A percentile compares a stretch with the other conserved stretches of the same genome.
Evolutionary conservation across 2,888 invertebrate genomes (phyloP).

Genomic region (Scrobipalpa atriplicella): DNA sequence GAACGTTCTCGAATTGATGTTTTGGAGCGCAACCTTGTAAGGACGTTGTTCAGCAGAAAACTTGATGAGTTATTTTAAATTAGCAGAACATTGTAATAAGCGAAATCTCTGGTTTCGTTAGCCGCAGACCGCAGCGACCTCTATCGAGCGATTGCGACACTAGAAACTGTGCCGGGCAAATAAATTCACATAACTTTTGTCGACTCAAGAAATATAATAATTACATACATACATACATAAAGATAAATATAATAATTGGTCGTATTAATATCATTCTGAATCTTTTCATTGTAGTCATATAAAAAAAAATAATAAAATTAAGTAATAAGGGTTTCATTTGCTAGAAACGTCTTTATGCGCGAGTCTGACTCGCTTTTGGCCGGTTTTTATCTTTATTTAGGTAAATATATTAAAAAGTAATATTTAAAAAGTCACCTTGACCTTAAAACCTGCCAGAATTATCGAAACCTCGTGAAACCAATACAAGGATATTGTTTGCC

Average conservation of each 20-base stretch:
- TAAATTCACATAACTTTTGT: neutral
- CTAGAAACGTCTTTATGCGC: too few species aligned
- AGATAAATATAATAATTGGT: too few species aligned
- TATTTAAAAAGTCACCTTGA: neutral
- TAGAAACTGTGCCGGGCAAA: neutral
- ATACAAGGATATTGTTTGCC: neutral
- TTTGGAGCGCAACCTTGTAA: slow-evolving; percentile 6
- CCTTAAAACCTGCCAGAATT: slow-evolving; percentile 23
- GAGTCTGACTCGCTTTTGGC: too few species aligned
- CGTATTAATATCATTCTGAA: too few species aligned
- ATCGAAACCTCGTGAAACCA: slow-evolving; percentile 22
- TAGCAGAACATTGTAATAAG: neutral
- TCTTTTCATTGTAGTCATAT: too few species aligned
- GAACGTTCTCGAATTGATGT: neutral
- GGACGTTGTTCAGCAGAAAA: slow-evolving; percentile 42
- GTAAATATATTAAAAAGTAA: too few species aligned
- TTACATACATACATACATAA: too few species aligned
- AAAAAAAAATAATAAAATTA: too few species aligned
- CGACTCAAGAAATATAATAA: too few species aligned
- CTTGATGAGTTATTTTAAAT: slow-evolving; percentile 37
- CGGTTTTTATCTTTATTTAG: too few species aligned
- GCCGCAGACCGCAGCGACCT: slow-evolving; percentile 19
- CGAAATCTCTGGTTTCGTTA: neutral
- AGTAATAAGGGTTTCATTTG: too few species aligned
- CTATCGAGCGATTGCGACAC: slow-evolving; percentile 11